These are phyloP conservation scores for Xiphophorus birchmanni DNA, from an alignment of 2,797 vertebrate species.

Conservation along the genomic window DNA sequence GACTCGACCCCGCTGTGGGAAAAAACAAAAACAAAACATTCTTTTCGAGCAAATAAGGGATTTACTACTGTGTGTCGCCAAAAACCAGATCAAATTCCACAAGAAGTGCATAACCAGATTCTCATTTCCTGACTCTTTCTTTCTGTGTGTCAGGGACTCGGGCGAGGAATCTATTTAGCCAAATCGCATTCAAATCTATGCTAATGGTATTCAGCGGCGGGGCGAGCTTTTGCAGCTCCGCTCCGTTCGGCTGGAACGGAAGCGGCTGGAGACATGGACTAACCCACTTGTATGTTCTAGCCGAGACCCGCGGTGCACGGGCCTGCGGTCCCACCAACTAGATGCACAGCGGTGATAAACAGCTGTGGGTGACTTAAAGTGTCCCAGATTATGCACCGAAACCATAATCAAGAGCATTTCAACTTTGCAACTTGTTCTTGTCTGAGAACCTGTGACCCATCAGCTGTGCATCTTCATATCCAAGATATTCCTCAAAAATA, in stretches of 20 bases:
- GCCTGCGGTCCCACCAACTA: neutral
- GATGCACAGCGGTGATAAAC: slow-evolving; percentile 49
- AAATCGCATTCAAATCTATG: slow-evolving; percentile 68
- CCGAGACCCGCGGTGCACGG: slow-evolving; percentile 6
- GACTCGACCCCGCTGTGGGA: slow-evolving; percentile 40
- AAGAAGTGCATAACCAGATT: slow-evolving; percentile 15
- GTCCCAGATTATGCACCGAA: slow-evolving; percentile 38
- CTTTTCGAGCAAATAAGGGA: slow-evolving; percentile 56
- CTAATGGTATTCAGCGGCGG: slow-evolving; percentile 59
- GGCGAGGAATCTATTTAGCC: slow-evolving; percentile 54
- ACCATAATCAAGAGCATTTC: slow-evolving; percentile 35
- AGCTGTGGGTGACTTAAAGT: slow-evolving; percentile 52
- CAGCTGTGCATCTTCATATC: slow-evolving; percentile 42
- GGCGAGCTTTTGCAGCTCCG: slow-evolving; percentile 37
- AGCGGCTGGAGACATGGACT: slow-evolving; percentile 16
- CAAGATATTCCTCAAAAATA: slow-evolving; percentile 26
- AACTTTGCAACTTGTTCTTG: neutral
- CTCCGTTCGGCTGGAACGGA: slow-evolving; percentile 33
- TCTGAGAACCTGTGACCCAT: slow-evolving; percentile 1
- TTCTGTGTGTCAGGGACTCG: slow-evolving; percentile 24
- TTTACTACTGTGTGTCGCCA: slow-evolving; percentile 37
- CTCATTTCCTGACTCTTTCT: slow-evolving; percentile 37
- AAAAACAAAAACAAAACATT: neutral
- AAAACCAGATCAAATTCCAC: slow-evolving; percentile 19
- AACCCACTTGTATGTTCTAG: slow-evolving; percentile 3